phyloP scores from a whole-genome alignment of 2,888 invertebrate species.

The Odontocolon sp. region DNA sequence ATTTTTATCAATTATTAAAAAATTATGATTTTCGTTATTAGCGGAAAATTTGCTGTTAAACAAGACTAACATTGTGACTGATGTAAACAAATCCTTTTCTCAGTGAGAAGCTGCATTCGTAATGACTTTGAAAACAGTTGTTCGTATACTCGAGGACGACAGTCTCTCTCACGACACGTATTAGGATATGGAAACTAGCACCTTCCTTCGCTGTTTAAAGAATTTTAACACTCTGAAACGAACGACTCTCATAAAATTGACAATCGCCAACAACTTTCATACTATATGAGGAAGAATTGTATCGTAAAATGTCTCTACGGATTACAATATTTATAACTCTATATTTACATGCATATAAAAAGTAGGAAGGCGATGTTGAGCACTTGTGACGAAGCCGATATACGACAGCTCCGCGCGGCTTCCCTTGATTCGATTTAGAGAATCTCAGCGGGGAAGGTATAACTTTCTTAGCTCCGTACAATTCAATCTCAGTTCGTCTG shows the following conservation, averaged over 20 bases:
- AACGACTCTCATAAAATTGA: neutral
- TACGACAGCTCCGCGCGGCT: slow-evolving; percentile 21
- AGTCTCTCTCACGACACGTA: slow-evolving; percentile 19
- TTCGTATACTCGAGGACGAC: no score
- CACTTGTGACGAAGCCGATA: neutral
- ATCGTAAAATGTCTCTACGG: neutral
- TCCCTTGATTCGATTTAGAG: slow-evolving; percentile 45
- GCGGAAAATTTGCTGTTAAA: no score
- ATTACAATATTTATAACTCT: neutral
- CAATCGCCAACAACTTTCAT: neutral
- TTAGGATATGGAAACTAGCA: slow-evolving; percentile 1
- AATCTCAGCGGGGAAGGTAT: neutral
- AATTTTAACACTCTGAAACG: neutral
- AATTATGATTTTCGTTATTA: no score
- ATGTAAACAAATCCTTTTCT: no score
- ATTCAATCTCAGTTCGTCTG: neutral
- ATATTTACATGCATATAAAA: neutral
- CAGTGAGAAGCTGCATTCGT: no score
- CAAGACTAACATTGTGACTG: no score
- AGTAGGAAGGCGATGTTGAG: neutral
- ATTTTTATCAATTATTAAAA: no score
- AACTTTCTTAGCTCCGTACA: slow-evolving; percentile 26
- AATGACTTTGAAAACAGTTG: no score
- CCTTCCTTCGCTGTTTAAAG: neutral
- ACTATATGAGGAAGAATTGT: neutral